Evolutionary conservation across 2,888 invertebrate species (phyloP).

Genomic region (Zhuqinia jingwanae): DNA sequence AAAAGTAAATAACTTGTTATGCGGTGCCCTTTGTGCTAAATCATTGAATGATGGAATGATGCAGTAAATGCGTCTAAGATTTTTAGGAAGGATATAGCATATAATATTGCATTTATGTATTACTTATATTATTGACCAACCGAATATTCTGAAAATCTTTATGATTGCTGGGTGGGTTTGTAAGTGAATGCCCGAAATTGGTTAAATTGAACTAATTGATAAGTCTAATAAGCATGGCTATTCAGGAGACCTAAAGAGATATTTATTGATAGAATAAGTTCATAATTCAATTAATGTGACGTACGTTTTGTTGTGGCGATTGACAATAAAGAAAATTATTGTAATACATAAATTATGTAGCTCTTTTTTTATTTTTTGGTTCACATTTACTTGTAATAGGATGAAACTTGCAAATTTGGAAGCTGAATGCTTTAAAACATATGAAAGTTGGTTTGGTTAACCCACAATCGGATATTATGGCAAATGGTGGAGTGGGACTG

Average conservation of each 20-base stretch:
- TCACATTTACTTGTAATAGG: neutral
- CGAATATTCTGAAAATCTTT: neutral
- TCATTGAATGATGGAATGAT: neutral
- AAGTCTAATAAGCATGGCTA: neutral
- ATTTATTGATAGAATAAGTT: neutral
- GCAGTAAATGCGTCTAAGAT: neutral
- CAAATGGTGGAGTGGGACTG: slow-evolving; percentile 73
- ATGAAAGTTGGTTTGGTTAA: slow-evolving; percentile 77
- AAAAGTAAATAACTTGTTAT: neutral
- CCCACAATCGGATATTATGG: slow-evolving; percentile 75
- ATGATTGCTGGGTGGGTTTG: neutral
- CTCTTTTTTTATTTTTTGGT: neutral
- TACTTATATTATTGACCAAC: neutral
- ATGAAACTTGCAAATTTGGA: neutral
- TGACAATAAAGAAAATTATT: slow-evolving; percentile 45
- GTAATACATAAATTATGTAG: slow-evolving; percentile 22
- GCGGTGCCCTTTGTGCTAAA: neutral
- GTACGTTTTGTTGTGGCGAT: slow-evolving; percentile 38
- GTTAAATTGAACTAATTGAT: too few species aligned
- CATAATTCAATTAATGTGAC: slow-evolving; percentile 1
- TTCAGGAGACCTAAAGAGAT: neutral
- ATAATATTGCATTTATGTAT: neutral
- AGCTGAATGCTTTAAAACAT: slow-evolving; percentile 57
- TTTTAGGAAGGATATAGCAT: neutral
- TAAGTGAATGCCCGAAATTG: too few species aligned